Conservation (phyloP, 2,888 invertebrate genomes). For the Plagiodera versicolora region DNA sequence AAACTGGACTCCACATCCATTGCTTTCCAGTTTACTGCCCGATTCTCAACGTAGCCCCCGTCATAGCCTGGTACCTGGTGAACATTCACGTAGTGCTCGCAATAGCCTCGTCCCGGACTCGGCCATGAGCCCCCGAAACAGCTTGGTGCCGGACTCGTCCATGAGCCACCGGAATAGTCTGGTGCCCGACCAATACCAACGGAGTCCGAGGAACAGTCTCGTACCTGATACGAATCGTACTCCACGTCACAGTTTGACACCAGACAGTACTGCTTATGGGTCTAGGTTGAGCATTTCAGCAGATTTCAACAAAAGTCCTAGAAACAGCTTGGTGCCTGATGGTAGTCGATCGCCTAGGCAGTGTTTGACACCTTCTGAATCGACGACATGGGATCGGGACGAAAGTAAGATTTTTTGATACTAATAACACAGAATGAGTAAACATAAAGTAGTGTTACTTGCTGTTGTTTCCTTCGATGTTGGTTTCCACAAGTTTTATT, state of each 20-base stretch:
- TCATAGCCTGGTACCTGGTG: slow-evolving; percentile 65
- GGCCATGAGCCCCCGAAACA: slow-evolving; percentile 57
- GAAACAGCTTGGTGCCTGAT: slow-evolving; percentile 60
- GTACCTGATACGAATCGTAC: slow-evolving; percentile 54
- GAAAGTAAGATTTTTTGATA: slow-evolving; percentile 52
- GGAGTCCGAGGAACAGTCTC: too few species aligned
- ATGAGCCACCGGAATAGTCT: slow-evolving; percentile 63
- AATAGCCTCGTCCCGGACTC: slow-evolving; percentile 59
- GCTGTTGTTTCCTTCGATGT: too few species aligned
- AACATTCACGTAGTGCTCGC: slow-evolving; percentile 61
- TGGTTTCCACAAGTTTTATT: too few species aligned
- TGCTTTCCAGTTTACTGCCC: slow-evolving; percentile 61
- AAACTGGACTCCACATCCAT: too few species aligned
- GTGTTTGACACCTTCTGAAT: slow-evolving; percentile 63
- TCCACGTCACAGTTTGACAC: slow-evolving; percentile 65
- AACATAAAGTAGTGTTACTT: too few species aligned
- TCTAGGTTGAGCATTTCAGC: slow-evolving; percentile 52
- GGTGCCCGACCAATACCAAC: slow-evolving; percentile 61
- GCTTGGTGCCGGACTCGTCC: slow-evolving; percentile 55
- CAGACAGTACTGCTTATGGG: slow-evolving; percentile 56
- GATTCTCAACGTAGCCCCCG: slow-evolving; percentile 57
- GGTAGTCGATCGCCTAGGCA: slow-evolving; percentile 57
- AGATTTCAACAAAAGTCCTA: slow-evolving; percentile 56
- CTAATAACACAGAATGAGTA: too few species aligned
- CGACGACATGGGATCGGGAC: slow-evolving; percentile 61